Base-by-base conservation (phyloP, 2,113 vertebrate genomes). In the Scytalopus superciliaris region DNA sequence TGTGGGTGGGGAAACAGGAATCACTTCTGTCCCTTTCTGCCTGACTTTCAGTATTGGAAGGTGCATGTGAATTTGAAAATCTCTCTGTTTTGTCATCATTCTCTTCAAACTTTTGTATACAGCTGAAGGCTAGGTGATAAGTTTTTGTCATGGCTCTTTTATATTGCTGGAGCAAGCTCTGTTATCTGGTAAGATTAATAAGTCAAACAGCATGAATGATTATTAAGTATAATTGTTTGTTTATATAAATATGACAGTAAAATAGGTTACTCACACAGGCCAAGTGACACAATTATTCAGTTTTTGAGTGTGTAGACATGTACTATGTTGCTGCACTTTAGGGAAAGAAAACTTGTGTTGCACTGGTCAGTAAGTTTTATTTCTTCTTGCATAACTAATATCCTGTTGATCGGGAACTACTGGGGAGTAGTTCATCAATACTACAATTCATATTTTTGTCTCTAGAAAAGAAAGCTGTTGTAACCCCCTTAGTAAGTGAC, bases 181-280 rank as follows among this genome's bases (percentile, higher is more conserved):
- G 33, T 88, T 96, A 68, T 55, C 72, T 77, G 81, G 52, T 97
- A 91, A 95, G 59, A 88, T 92, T 79, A 83, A 44, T 70, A 94
- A 95, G 33, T 91, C 86, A 86, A 95, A 86, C 64, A 88, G 73
- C 31, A 64, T 40, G 75, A 96, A 64, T 89, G 56, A 90, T 95
- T 95, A 95, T 96, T 96, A 95, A 97, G 82, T 96, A 74, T 95
- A 96, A 96, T 95, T 96, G 87, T 90, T 94, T 97, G 84, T 94
- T 96, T 95, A 78, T 84, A 87, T 90, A 82, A 77, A 90, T 92
- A 82, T 87, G 88, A 94, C 88, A 94, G 86, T 81, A 88, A 88
- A 96, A 91, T 83, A 93, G 84, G 92, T 91, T 96, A 88, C 63
- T 83, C 39, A 67, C 50, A 89, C 39, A 70, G 88, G 72, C 92